A percentile compares a stretch with the other conserved stretches of the same genome.
Conservation (phyloP, 2,888 invertebrate genomes). For the Teinopalpus imperialis region DNA sequence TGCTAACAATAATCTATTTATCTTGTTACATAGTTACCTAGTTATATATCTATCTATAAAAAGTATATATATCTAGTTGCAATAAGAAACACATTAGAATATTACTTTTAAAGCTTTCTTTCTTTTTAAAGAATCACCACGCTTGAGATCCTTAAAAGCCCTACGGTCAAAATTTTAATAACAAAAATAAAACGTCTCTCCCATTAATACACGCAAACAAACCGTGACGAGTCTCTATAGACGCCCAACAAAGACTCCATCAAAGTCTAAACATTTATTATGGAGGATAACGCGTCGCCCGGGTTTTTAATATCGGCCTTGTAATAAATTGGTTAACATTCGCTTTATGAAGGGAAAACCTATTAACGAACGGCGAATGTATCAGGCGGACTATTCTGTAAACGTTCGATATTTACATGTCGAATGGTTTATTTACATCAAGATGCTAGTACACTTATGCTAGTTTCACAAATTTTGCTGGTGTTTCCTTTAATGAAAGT, state of each 20-base stretch:
- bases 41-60: no score
- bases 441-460: no score
- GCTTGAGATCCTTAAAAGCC: conserved; percentile 45
- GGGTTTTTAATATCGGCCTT: conserved; percentile 76
- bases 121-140: conserved; percentile 14
- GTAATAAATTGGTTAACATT: conserved; percentile 81
- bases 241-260: conserved; percentile 49
- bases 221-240: conserved; percentile 56
- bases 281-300: conserved; percentile 53
- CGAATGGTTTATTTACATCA: no score
- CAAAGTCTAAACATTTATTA: conserved; percentile 61
- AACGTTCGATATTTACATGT: conserved; percentile 24
- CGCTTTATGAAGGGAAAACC: conserved; percentile 80
- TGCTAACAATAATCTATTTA: no score
- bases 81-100: no score
- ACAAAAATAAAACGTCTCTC: conserved; percentile 39
- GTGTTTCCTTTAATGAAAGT: no score
- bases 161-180: conserved; percentile 42
- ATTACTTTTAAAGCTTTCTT: conserved; percentile 10
- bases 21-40: no score
- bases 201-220: conserved; percentile 66
- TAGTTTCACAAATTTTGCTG: no score
- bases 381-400: conserved; percentile 55
- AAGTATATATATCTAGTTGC: no score
- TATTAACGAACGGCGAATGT: conserved; percentile 77